phyloP scores from a whole-genome alignment of 2,797 vertebrate species.

The Lithobates sylvaticus region DNA sequence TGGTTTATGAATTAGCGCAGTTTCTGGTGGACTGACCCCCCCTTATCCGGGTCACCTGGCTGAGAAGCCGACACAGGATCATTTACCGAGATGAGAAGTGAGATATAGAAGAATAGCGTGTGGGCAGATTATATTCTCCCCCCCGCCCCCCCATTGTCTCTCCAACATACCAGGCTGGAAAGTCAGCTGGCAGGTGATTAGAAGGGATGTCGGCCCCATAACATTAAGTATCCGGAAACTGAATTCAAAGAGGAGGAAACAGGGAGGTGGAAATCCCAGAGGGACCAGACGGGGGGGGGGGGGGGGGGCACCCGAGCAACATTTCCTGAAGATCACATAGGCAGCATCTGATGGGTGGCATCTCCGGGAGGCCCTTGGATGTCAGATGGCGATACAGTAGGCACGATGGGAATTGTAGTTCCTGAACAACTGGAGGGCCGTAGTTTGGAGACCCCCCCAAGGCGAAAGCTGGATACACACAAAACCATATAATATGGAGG shows the following conservation, averaged over 20 bases:
- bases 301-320: background rate
- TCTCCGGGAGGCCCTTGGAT: too few relatives aligned
- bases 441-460: too few relatives aligned
- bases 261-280: constrained; percentile 17
- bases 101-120: background rate
- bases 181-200: background rate
- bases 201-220: background rate
- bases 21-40: too few relatives aligned
- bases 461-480: too few relatives aligned
- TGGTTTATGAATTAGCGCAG: too few relatives aligned
- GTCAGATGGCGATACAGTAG: too few relatives aligned
- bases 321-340: background rate
- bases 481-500: too few relatives aligned
- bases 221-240: constrained; percentile 43
- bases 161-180: background rate
- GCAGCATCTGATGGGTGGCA: background rate
- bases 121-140: background rate
- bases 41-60: background rate
- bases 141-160: background rate
- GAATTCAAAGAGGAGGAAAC: constrained; percentile 23
- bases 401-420: too few relatives aligned
- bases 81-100: background rate
- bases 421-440: too few relatives aligned
- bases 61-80: background rate
- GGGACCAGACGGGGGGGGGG: background rate